Conservation (phyloP, 2,888 invertebrate species). For the Lampropteryx suffumata region DNA sequence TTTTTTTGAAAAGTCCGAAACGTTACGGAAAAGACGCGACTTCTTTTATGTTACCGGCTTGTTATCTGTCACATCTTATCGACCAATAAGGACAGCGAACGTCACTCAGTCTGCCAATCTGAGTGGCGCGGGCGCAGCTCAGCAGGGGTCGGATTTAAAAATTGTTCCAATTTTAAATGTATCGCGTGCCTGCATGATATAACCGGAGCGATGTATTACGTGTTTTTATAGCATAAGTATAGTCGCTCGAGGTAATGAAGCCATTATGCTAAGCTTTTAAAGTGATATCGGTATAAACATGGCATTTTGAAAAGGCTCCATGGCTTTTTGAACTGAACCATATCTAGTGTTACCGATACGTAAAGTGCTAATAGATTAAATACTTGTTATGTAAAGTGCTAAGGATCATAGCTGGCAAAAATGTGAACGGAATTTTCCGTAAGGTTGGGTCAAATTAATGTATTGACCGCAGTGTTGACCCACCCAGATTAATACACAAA, state of each 20-base stretch:
- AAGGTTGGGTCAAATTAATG: constrained; percentile 28
- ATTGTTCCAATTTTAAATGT: constrained; percentile 63
- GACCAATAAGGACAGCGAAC: constrained; percentile 79
- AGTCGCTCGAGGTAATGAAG: constrained; percentile 27
- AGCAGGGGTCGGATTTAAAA: constrained; percentile 73
- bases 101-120: constrained; percentile 81
- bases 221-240: constrained; percentile 17
- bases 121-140: constrained; percentile 64
- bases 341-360: too few species aligned
- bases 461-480: constrained; percentile 21
- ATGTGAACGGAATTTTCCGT: constrained; percentile 24
- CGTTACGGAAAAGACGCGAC: constrained; percentile 67
- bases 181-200: constrained; percentile 73
- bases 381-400: constrained; percentile 20
- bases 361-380: constrained; percentile 12
- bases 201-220: constrained; percentile 42
- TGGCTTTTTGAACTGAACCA: too few species aligned
- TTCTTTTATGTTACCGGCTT: constrained; percentile 74
- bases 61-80: constrained; percentile 81
- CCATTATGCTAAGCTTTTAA: constrained; percentile 15
- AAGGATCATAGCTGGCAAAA: constrained; percentile 13
- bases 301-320: neutral
- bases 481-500: constrained; percentile 16
- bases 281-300: neutral
- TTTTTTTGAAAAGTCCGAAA: constrained; percentile 65